Percentiles rank a stretch among this genome's conserved stretches.
These are phyloP conservation scores for Grantiella picta DNA, from an alignment of 2,113 vertebrate species.

Conservation along the genomic window DNA sequence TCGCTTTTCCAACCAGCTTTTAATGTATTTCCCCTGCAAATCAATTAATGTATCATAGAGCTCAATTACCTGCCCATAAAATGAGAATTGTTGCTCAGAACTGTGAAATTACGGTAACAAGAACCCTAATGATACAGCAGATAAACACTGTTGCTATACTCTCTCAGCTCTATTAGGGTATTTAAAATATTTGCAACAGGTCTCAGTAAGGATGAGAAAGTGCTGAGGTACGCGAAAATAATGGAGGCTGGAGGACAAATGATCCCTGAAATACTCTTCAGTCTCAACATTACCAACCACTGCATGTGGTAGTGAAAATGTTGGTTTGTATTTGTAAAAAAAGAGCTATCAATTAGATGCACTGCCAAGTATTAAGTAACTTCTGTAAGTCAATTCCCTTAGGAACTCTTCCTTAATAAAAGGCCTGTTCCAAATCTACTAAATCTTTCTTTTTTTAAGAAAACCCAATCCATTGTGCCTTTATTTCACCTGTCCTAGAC, in stretches of 20 bases:
- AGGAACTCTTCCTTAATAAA: background rate
- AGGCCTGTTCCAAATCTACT: background rate
- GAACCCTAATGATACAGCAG: background rate
- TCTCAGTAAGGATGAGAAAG: background rate
- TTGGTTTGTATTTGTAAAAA: background rate
- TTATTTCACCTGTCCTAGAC: background rate
- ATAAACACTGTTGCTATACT: background rate
- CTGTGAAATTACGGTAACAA: background rate
- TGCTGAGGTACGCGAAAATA: background rate
- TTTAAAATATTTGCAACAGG: background rate
- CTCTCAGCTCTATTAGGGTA: background rate
- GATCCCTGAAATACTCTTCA: background rate
- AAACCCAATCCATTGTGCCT: too few species aligned
- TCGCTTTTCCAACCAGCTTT: background rate
- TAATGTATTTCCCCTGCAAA: background rate
- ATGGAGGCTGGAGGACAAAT: background rate
- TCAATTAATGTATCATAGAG: background rate
- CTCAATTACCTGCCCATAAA: background rate
- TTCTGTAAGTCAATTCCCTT: background rate
- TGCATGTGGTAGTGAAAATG: background rate
- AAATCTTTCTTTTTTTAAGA: background rate
- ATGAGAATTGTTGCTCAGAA: background rate
- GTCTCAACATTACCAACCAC: background rate
- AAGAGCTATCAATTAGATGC: background rate
- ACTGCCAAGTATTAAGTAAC: background rate